phyloP scores from a whole-genome alignment of 2,888 invertebrate genomes.

The Anoplius nigerrimus region DNA sequence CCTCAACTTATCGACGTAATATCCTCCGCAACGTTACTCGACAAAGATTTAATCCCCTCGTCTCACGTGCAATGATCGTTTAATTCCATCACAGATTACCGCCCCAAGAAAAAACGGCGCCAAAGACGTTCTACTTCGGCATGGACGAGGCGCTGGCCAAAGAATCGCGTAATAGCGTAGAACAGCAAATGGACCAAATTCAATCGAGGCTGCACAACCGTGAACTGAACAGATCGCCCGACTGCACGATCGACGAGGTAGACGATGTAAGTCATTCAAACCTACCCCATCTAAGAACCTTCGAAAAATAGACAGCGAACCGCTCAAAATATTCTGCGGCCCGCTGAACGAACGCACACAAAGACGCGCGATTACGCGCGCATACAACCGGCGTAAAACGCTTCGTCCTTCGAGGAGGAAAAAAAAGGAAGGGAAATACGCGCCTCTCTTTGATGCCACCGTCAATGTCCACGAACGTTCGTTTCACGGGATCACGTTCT shows the following conservation, averaged over 20 bases:
- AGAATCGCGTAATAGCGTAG: constrained; percentile 44
- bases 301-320: neutral
- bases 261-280: constrained; percentile 52
- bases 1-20: too few relatives aligned
- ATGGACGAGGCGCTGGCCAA: constrained; percentile 79
- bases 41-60: too few relatives aligned
- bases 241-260: constrained; percentile 42
- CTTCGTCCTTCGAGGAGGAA: neutral
- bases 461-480: neutral
- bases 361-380: too few relatives aligned
- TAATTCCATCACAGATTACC: constrained; percentile 49
- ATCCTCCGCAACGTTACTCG: too few relatives aligned
- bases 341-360: too few relatives aligned
- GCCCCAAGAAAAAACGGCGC: constrained; percentile 64
- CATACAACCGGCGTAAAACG: neutral
- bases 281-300: neutral
- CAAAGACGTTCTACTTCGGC: constrained; percentile 86
- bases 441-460: neutral
- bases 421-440: too few relatives aligned
- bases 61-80: neutral
- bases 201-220: constrained; percentile 46
- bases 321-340: neutral
- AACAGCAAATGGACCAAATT: constrained; percentile 46
- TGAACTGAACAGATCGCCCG: constrained; percentile 43
- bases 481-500: neutral